Base-by-base conservation (phyloP, 2,888 invertebrate species). In the Mythimna pallens region DNA sequence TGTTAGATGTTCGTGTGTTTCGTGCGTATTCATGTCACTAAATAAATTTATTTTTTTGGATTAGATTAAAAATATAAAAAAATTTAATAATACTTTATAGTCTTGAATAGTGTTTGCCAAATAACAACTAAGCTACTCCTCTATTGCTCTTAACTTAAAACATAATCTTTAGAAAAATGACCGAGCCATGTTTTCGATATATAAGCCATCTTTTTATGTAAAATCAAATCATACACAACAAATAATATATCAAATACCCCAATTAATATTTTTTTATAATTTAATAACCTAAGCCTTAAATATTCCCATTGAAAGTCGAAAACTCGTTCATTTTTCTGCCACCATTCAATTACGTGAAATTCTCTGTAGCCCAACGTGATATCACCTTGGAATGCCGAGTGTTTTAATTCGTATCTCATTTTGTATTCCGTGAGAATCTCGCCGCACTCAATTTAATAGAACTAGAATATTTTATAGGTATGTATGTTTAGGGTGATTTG, bases 381-480 rank as follows among this genome's bases (percentile, higher is more conserved):
- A 61, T 52, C 70, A 64, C 34, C 72, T 76, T 61, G 57, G 62
- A 70, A 80, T 73, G 72, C 34, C 5, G 64, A 63, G 14, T 75
- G 74, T 81, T 75, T 76, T 59, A 67, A 78, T 73, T 80, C 65
- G 58, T 17, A 17, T 58, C 83, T 80, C 67, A 81, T 84, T 70
- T 25, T n/a, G 72, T 83, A 83, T 84, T 81, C 81, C 10, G 25
- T 6, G 14, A 10, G 4, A 8, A 34, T 61, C 63, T 25, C 30
- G 20, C 58, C 67, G 64, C 77, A 71, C 77, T 83, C 65, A 54
- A 64, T 68, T 70, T 62, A 83, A 68, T 74, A 66, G 72, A 69
- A 63, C 47, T 74, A 62, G 83, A 74, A 64, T 58, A 72, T 67
- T 78, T 79, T 47, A 47, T 47, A 47, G 47, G 17, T 17, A 20